These are phyloP conservation scores for Artemia sinica DNA, from an alignment of 2,888 invertebrate genomes.

Conservation along the genomic window DNA sequence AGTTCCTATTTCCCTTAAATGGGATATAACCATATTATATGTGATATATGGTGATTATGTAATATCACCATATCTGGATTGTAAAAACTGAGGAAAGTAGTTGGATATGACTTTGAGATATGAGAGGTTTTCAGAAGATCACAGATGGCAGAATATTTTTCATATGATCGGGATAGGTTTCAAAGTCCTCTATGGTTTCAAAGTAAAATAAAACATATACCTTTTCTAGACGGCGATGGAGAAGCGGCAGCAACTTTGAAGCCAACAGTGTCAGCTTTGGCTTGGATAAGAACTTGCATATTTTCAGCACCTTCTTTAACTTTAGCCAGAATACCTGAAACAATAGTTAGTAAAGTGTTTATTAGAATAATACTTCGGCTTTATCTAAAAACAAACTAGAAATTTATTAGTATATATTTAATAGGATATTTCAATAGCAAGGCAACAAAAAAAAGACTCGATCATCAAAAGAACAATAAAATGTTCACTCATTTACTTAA, in stretches of 20 bases:
- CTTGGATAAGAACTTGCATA: conserved; percentile 79
- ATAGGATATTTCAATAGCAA: neutral
- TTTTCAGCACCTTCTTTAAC: conserved; percentile 92
- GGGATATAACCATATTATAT: too few species aligned
- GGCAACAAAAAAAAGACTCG: neutral
- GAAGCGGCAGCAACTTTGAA: conserved; percentile 37
- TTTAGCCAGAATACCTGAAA: conserved; percentile 68
- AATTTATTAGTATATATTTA: neutral
- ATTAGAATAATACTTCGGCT: neutral
- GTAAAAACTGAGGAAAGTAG: neutral
- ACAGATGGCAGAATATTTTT: too few species aligned
- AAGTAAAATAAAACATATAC: neutral
- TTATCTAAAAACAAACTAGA: neutral
- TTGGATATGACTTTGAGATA: neutral
- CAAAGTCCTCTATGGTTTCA: neutral
- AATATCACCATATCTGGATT: too few species aligned
- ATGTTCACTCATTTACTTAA: too few species aligned
- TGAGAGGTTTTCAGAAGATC: neutral
- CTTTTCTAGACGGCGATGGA: conserved; percentile 12
- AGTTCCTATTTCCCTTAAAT: too few species aligned
- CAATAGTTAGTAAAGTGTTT: conserved; percentile 22
- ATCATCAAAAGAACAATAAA: too few species aligned
- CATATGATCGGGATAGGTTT: too few species aligned
- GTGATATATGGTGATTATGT: too few species aligned
- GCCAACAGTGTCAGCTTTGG: conserved; percentile 65